These are phyloP conservation scores for Apis florea DNA, from an alignment of 1,140 invertebrate species.

Conservation along the genomic window DNA sequence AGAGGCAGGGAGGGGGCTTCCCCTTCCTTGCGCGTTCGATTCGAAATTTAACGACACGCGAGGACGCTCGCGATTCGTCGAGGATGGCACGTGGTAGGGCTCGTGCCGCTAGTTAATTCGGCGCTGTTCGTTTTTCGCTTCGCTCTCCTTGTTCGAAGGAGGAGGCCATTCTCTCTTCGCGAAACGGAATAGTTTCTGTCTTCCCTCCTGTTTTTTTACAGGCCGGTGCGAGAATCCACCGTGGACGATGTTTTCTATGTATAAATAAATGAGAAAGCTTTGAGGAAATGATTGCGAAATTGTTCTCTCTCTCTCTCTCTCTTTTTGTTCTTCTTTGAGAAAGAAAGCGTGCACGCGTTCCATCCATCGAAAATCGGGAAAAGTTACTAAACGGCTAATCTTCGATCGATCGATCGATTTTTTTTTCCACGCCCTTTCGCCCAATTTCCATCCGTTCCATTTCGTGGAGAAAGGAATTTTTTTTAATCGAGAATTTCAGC, in stretches of 20 bases:
- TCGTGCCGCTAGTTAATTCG: neutral
- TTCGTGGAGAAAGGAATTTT: neutral
- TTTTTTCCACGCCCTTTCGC: too few relatives aligned
- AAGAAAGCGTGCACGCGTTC: neutral
- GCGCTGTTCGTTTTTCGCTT: conserved; percentile 41
- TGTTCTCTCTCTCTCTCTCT: too few relatives aligned
- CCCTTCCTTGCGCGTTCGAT: too few relatives aligned
- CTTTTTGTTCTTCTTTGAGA: too few relatives aligned
- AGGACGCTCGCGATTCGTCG: neutral
- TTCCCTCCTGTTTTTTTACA: conserved; percentile 45
- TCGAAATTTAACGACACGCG: too few relatives aligned
- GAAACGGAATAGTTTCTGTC: conserved; percentile 50
- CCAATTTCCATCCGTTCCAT: too few relatives aligned
- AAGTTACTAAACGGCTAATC: neutral
- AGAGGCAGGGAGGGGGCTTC: too few relatives aligned
- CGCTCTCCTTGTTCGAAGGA: conserved; percentile 48
- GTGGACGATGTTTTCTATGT: conserved; percentile 12
- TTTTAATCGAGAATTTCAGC: neutral
- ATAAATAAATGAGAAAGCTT: conserved; percentile 49
- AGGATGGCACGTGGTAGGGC: neutral
- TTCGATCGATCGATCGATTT: too few relatives aligned
- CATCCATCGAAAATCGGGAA: too few relatives aligned
- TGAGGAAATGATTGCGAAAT: conserved; percentile 51
- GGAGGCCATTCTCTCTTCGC: conserved; percentile 58
- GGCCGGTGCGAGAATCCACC: neutral